Evolutionary conservation across 2,888 invertebrate species (phyloP).

Genomic region (Clusia tigrina): DNA sequence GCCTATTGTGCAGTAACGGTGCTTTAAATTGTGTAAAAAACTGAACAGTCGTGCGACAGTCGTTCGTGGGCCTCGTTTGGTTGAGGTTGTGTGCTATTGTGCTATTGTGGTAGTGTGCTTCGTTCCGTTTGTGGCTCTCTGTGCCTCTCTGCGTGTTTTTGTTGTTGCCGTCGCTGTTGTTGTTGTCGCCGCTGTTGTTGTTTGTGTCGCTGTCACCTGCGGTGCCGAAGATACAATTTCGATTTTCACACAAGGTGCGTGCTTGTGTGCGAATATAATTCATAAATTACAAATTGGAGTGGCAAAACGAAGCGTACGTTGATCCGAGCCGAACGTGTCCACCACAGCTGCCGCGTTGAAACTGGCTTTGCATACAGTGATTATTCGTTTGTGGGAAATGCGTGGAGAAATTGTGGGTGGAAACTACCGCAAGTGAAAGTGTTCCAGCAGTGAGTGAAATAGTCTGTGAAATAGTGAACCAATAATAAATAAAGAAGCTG

Average conservation of each 20-base stretch:
- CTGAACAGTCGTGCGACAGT: too few relatives aligned
- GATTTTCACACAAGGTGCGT: not conserved
- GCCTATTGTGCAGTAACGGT: not conserved
- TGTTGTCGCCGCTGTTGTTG: constrained; percentile 17
- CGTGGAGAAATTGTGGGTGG: not conserved
- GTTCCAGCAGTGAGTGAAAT: too few relatives aligned
- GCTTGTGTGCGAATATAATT: not conserved
- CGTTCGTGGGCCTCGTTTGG: constrained; percentile 33
- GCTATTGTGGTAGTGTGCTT: too few relatives aligned
- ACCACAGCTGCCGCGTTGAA: not conserved
- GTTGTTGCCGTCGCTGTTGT: too few relatives aligned
- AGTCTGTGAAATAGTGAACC: too few relatives aligned
- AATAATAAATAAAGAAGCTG: too few relatives aligned
- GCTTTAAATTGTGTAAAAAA: too few relatives aligned
- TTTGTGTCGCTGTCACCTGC: not conserved
- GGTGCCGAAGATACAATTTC: not conserved
- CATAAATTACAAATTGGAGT: not conserved
- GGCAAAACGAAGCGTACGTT: too few relatives aligned
- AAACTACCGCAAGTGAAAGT: not conserved
- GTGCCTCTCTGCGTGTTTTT: too few relatives aligned
- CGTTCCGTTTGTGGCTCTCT: too few relatives aligned
- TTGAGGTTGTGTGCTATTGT: constrained; percentile 23
- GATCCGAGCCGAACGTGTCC: not conserved
- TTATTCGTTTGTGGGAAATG: too few relatives aligned
- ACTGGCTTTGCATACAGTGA: not conserved